Conservation (phyloP, 2,797 vertebrate genomes). For the Pangasius macronema region DNA sequence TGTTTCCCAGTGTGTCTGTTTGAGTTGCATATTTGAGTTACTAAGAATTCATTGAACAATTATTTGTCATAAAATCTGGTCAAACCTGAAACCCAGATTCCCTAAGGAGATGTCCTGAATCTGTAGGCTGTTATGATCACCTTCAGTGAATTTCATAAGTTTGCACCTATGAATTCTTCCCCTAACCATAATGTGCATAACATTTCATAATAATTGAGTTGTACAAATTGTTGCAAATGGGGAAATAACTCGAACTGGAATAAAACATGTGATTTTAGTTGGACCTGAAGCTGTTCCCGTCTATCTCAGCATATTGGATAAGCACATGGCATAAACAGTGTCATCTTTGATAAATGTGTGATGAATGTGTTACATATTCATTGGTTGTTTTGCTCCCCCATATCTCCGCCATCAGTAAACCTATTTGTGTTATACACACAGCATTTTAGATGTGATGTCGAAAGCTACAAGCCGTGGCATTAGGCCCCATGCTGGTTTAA, state of each 20-base stretch:
- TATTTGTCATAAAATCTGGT: not conserved
- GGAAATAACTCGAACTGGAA: not conserved
- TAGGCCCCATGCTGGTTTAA: not conserved
- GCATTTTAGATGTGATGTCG: conserved; percentile 1
- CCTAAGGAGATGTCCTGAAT: not conserved
- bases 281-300: not conserved
- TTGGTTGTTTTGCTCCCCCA: not conserved
- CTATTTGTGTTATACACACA: conserved; percentile 30
- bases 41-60: not conserved
- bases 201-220: not conserved
- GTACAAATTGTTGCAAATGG: not conserved
- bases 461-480: conserved; percentile 8
- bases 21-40: not conserved
- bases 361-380: conserved; percentile 5
- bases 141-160: not conserved
- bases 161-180: not conserved
- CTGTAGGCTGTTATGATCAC: not conserved
- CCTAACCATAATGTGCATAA: not conserved
- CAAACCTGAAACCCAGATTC: not conserved
- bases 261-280: not conserved
- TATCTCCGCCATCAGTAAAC: not conserved
- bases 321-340: not conserved
- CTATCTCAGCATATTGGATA: not conserved
- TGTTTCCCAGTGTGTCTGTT: not conserved
- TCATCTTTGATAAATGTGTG: conserved; percentile 18